phyloP scores from a whole-genome alignment of 2,888 invertebrate species.

The Yponomeuta sedellus region DNA sequence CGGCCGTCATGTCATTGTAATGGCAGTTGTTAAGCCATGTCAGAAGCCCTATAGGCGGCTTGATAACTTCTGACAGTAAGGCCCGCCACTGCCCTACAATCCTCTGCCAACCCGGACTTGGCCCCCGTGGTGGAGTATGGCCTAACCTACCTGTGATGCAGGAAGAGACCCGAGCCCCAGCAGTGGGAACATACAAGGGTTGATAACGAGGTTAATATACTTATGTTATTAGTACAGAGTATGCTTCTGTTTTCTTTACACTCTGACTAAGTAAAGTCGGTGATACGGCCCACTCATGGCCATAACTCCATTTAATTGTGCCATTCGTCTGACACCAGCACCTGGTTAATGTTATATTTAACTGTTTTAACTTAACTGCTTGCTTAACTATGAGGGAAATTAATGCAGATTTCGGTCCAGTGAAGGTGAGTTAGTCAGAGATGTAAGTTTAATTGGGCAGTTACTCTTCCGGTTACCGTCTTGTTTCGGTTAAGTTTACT shows the following conservation, averaged over 20 bases:
- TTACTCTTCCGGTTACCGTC: not conserved
- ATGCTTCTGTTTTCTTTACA: not conserved
- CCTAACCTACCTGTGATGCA: too few species aligned
- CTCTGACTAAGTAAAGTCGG: slow-evolving; percentile 37
- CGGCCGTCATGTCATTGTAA: too few species aligned
- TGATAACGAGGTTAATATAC: too few species aligned
- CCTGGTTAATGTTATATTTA: slow-evolving; percentile 18
- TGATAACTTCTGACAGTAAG: too few species aligned
- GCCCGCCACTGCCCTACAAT: too few species aligned
- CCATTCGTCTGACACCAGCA: slow-evolving; percentile 43
- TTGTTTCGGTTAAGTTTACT: not conserved
- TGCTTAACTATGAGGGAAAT: slow-evolving; percentile 2
- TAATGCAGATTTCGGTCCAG: slow-evolving; percentile 1
- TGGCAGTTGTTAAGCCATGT: too few species aligned
- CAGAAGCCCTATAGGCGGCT: too few species aligned
- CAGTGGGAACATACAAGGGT: too few species aligned
- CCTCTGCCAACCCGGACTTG: too few species aligned
- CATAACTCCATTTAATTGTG: slow-evolving; percentile 58
- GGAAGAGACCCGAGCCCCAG: too few species aligned
- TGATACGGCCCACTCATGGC: slow-evolving; percentile 25
- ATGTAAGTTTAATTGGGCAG: not conserved
- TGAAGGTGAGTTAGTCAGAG: not conserved
- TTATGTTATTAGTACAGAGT: too few species aligned
- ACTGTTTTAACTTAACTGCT: slow-evolving; percentile 15
- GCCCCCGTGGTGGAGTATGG: too few species aligned